A percentile compares a stretch with the other conserved stretches of the same genome.
phyloP scores from a whole-genome alignment of 2,113 vertebrate species.

The Neopipo cinnamomea region DNA sequence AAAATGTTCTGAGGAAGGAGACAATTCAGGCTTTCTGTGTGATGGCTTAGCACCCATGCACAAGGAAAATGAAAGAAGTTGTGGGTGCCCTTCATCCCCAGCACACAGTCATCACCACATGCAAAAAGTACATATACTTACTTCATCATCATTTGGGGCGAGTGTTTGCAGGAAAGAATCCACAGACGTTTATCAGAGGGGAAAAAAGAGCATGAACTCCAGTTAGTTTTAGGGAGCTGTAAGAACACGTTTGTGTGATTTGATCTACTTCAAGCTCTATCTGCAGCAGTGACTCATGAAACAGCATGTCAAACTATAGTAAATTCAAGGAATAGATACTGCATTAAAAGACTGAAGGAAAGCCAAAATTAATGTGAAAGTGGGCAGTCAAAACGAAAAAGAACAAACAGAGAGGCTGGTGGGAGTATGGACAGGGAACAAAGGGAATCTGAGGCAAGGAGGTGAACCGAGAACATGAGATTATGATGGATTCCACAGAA shows the following conservation, averaged over 20 bases:
- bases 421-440: background rate
- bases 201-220: background rate
- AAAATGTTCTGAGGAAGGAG: background rate
- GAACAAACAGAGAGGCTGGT: constrained; percentile 8
- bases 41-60: background rate
- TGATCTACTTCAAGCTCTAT: constrained; percentile 13
- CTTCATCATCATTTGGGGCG: background rate
- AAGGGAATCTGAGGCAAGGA: constrained; percentile 34
- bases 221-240: background rate
- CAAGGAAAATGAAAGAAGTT: background rate
- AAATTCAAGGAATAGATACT: constrained; percentile 15
- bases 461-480: background rate
- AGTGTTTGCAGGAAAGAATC: background rate
- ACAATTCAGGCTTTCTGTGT: background rate
- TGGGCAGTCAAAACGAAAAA: constrained; percentile 4
- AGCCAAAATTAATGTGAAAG: background rate
- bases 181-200: background rate
- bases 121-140: background rate
- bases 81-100: background rate
- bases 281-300: constrained; percentile 19
- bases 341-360: background rate
- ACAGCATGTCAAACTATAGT: constrained; percentile 20
- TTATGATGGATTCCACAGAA: background rate
- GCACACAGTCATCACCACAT: background rate
- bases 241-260: constrained; percentile 13